phyloP scores from a whole-genome alignment of 2,888 invertebrate species.

The Tipula helvola region DNA sequence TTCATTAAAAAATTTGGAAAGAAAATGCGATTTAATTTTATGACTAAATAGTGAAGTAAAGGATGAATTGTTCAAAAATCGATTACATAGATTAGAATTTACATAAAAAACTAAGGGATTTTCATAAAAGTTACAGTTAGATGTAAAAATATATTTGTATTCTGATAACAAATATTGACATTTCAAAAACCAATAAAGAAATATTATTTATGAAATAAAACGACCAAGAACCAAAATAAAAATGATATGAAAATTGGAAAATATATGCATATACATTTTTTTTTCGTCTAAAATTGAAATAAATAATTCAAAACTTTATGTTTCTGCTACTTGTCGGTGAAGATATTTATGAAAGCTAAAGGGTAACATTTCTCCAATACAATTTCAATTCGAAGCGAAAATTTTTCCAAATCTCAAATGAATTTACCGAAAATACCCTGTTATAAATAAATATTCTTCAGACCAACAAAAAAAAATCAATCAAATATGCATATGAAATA shows the following conservation, averaged over 20 bases:
- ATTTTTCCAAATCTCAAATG: not conserved
- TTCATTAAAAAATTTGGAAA: not conserved
- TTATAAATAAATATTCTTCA: not conserved
- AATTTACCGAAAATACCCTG: not conserved
- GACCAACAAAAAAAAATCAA: not conserved
- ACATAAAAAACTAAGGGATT: not conserved
- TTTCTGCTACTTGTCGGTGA: not conserved
- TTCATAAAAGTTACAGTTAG: not conserved
- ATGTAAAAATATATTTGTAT: not conserved
- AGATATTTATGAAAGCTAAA: not conserved
- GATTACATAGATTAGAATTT: not conserved
- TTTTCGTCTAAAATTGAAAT: not conserved
- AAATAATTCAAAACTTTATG: not conserved
- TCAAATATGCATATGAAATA: conserved; percentile 4
- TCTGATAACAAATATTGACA: not conserved
- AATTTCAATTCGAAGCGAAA: not conserved
- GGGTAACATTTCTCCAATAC: not conserved
- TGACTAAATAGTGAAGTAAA: not conserved
- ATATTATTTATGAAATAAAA: not conserved
- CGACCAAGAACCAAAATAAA: not conserved
- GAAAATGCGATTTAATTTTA: not conserved
- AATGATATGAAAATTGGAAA: not conserved
- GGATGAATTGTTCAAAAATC: not conserved
- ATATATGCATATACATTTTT: not conserved
- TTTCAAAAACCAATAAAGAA: not conserved